Base-by-base conservation (phyloP, 1,140 invertebrate genomes). In the Helicoverpa armigera region DNA sequence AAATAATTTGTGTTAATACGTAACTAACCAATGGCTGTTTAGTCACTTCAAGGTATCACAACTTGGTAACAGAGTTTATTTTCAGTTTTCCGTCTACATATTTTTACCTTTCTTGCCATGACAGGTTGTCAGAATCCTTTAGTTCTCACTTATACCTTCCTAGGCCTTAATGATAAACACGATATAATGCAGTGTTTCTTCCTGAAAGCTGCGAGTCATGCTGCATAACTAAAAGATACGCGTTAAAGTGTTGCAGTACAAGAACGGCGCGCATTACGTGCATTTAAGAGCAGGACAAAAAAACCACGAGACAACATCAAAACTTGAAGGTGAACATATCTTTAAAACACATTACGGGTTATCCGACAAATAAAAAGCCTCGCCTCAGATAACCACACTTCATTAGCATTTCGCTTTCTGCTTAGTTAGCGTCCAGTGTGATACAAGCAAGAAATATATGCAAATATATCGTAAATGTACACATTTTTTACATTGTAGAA, bases 331-430 rank as follows among this genome's bases (percentile, higher is more conserved):
- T 78, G 82, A 80, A 85, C 86, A 85, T 87, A 87, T 86, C 84
- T 85, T 87, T 80, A 82, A 87, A 87, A 87, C 82, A 86, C 84
- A 86, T 87, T 85, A 87, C 86, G 79, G 78, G 80, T 84, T 87
- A 87, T 87, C 83, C 86, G 58, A 82, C 79, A 84, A 87, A 86
- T 87, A 87, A 87, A 86, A 86, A 82, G 82, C 76, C 61, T 81
- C 80, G 23, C 31, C 54, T 79, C 83, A 82, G 84, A 87, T 87
- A 86, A 85, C 79, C 81, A 72, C 83, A 82, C 84, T 83, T 87
- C 84, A 87, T 87, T 87, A 87, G 82, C 86, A 87, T 87, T 81
- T 82, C 60, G 81, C 75, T 79, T 76, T 79, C 72, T 76, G 77
- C 82, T 83, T 81, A 83, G 82, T 86, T 86, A 83, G 79, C 72